Percentiles rank a stretch among this genome's conserved stretches.
These are phyloP conservation scores for Trichogramma evanescens DNA, from an alignment of 2,888 invertebrate genomes.

Conservation along the genomic window DNA sequence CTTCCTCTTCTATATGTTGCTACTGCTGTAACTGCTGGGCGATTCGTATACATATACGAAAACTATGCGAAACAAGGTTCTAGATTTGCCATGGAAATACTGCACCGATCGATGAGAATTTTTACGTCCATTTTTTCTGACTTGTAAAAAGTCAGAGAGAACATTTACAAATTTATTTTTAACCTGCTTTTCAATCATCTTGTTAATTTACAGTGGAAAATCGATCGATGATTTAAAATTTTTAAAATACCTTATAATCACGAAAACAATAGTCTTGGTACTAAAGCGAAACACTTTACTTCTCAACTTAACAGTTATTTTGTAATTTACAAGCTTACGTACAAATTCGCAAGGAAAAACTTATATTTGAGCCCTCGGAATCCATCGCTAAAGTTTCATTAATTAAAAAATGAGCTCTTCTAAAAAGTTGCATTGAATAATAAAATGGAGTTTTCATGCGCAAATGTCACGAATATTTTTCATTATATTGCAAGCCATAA, in stretches of 20 bases:
- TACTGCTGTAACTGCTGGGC: neutral
- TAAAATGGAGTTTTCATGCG: too few species aligned
- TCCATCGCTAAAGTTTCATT: too few species aligned
- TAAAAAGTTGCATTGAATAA: too few species aligned
- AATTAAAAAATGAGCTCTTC: too few species aligned
- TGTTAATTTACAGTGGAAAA: neutral
- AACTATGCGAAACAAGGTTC: neutral
- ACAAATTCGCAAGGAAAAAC: too few species aligned
- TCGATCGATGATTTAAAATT: neutral
- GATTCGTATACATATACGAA: neutral
- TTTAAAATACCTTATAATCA: neutral
- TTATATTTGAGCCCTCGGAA: too few species aligned
- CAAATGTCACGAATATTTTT: too few species aligned
- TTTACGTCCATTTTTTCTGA: neutral
- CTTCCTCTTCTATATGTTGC: neutral
- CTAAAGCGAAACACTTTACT: too few species aligned
- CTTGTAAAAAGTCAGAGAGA: neutral
- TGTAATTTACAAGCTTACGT: too few species aligned
- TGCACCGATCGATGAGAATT: slow-evolving; percentile 1
- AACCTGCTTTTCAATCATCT: neutral
- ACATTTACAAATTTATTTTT: neutral
- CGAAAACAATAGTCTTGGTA: too few species aligned
- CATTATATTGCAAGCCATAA: too few species aligned
- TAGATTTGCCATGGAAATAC: slow-evolving; percentile 11
- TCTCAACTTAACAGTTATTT: too few species aligned